A percentile compares a stretch with the other conserved stretches of the same genome.
phyloP scores from a whole-genome alignment of 2,888 invertebrate species.

The Nemoura dubitans region DNA sequence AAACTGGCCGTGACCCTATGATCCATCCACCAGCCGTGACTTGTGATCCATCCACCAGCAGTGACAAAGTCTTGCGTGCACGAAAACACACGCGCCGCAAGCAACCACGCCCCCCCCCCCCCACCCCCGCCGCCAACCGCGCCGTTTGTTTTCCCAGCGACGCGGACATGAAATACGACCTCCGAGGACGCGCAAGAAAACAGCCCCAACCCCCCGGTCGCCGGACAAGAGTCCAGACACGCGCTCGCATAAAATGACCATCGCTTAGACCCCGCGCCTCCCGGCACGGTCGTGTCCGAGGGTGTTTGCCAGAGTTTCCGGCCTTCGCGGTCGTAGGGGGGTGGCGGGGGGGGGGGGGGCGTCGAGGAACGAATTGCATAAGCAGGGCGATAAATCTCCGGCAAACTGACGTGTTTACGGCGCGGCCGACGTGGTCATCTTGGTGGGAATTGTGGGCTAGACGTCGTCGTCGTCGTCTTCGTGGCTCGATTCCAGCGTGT shows the following conservation, averaged over 20 bases:
- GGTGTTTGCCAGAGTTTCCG: background rate
- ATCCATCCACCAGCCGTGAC: too few species aligned
- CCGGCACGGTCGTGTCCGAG: too few species aligned
- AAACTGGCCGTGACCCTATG: too few species aligned
- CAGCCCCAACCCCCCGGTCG: background rate
- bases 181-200: too few species aligned
- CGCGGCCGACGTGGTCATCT: background rate
- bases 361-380: background rate
- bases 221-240: background rate
- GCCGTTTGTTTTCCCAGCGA: background rate
- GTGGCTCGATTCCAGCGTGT: too few species aligned
- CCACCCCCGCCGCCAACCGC: background rate
- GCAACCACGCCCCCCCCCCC: background rate
- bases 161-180: background rate
- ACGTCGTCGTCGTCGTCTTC: background rate
- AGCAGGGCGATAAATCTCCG: background rate
- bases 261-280: background rate
- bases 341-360: background rate
- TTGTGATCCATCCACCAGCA: too few species aligned
- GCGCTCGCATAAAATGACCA: constrained; percentile 31
- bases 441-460: too few species aligned
- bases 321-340: background rate
- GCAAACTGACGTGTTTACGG: constrained; percentile 35
- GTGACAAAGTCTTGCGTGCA: background rate
- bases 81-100: background rate